A percentile compares a stretch with the other conserved stretches of the same genome.
Conservation (phyloP, 2,113 vertebrate species). For the Hippocampus zosterae region DNA sequence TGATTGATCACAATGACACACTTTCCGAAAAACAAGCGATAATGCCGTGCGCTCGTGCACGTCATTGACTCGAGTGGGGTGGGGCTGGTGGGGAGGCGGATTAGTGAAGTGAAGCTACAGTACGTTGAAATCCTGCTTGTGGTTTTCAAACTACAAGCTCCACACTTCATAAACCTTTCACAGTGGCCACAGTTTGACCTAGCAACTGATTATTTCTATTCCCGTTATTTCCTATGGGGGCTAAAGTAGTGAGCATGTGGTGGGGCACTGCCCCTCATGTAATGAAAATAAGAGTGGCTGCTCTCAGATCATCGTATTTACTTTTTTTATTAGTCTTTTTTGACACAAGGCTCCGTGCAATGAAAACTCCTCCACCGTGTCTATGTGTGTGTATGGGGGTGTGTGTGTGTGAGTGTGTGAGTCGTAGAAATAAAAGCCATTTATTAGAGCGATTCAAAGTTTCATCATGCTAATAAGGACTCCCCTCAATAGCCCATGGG, state of each 20-base stretch:
- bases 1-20: too few species aligned
- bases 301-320: not conserved
- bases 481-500: conserved; percentile 14
- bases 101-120: too few species aligned
- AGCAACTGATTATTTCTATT: not conserved
- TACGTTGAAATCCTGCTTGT: too few species aligned
- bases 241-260: not conserved
- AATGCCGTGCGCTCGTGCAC: too few species aligned
- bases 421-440: conserved; percentile 40
- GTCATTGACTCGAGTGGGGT: too few species aligned
- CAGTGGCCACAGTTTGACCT: not conserved
- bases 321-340: not conserved
- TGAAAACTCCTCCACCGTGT: not conserved
- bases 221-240: not conserved
- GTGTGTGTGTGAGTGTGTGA: conserved; percentile 16
- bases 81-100: too few species aligned
- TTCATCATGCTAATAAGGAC: conserved; percentile 37
- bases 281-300: not conserved
- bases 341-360: not conserved
- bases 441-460: conserved; percentile 46
- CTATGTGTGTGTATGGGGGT: conserved; percentile 10
- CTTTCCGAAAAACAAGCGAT: too few species aligned
- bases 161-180: not conserved
- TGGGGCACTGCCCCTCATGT: not conserved
- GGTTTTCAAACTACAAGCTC: too few species aligned